Conservation (phyloP, 2,888 invertebrate genomes). For the Macrosiphum euphorbiae region DNA sequence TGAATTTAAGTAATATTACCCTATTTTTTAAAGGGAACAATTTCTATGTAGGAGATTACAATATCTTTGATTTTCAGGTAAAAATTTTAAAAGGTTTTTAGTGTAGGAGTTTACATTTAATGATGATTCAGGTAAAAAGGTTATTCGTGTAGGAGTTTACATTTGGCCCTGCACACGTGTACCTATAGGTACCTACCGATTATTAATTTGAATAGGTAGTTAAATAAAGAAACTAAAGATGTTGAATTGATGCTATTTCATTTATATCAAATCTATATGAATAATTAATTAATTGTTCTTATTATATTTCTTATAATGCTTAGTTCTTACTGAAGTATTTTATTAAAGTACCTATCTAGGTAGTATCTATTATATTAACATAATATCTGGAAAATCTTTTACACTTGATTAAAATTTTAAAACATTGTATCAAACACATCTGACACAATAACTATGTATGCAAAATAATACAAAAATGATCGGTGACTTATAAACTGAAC, state of each 20-base stretch:
- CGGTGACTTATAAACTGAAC: neutral
- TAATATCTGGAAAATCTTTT: neutral
- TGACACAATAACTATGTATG: neutral
- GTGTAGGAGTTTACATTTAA: too few species aligned
- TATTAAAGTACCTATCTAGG: neutral
- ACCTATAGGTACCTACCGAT: neutral
- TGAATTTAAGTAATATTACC: too few species aligned
- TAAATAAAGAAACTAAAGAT: neutral
- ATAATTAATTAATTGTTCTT: neutral
- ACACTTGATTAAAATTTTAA: neutral
- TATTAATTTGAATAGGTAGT: neutral
- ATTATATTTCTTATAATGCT: neutral
- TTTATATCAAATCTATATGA: neutral
- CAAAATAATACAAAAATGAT: neutral
- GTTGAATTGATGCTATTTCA: neutral
- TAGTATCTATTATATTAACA: neutral
- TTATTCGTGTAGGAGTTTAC: too few species aligned
- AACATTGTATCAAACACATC: neutral
- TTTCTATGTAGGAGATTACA: too few species aligned
- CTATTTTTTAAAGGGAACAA: too few species aligned
- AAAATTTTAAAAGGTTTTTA: too few species aligned
- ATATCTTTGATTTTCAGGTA: too few species aligned
- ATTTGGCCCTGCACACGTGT: neutral
- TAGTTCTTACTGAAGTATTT: neutral
- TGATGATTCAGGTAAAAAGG: too few species aligned